Evolutionary conservation across 2,888 invertebrate genomes (phyloP).

Genomic region (Cephus pulcher): DNA sequence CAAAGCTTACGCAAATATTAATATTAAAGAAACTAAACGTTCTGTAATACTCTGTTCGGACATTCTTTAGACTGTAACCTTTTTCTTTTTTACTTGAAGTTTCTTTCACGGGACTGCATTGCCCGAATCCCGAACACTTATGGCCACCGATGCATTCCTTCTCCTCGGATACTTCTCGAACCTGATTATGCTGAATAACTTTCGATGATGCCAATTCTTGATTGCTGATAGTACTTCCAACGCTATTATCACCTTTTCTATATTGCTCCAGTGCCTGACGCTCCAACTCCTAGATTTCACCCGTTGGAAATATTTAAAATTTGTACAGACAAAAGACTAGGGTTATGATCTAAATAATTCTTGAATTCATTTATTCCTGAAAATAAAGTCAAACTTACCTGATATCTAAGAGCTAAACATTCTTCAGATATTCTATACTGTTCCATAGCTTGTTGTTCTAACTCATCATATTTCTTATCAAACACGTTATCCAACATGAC

Average conservation of each 20-base stretch:
- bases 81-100: slow-evolving; percentile 13
- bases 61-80: slow-evolving; percentile 19
- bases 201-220: slow-evolving; percentile 3
- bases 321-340: neutral
- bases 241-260: slow-evolving; percentile 35
- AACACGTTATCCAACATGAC: slow-evolving; percentile 39
- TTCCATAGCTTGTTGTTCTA: slow-evolving; percentile 76
- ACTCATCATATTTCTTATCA: slow-evolving; percentile 66
- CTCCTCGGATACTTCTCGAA: slow-evolving; percentile 9
- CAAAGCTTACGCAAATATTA: neutral
- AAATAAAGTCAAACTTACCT: slow-evolving; percentile 36
- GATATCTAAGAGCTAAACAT: slow-evolving; percentile 56
- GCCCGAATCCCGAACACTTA: slow-evolving; percentile 35
- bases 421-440: slow-evolving; percentile 70
- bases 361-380: neutral
- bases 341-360: neutral
- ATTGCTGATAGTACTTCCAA: slow-evolving; percentile 8
- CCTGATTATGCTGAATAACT: neutral
- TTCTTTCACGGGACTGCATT: slow-evolving; percentile 30
- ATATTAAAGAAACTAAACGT: neutral
- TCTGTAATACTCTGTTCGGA: neutral
- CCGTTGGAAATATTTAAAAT: neutral
- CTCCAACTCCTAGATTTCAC: slow-evolving; percentile 51
- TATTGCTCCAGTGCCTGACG: slow-evolving; percentile 61
- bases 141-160: slow-evolving; percentile 13